A percentile compares a stretch with the other conserved stretches of the same genome.
phyloP scores from a whole-genome alignment of 1,140 invertebrate genomes.

The Sinonovacula constricta region DNA sequence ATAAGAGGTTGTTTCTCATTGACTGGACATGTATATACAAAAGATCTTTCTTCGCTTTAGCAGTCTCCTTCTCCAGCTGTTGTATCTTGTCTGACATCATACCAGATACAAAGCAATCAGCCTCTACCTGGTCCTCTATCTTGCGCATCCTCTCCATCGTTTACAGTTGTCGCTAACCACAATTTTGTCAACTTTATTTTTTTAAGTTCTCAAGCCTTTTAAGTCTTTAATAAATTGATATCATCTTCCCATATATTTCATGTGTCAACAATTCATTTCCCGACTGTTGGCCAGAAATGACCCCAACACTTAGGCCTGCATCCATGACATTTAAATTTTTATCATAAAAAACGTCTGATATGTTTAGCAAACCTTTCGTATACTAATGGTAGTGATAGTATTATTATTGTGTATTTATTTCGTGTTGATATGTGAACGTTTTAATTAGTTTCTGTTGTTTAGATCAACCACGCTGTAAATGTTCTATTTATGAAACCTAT shows the following conservation, averaged over 20 bases:
- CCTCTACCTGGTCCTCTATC: background rate
- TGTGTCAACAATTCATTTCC: background rate
- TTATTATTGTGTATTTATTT: too few relatives aligned
- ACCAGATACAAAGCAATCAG: too few relatives aligned
- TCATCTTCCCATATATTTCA: background rate
- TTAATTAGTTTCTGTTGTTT: too few relatives aligned
- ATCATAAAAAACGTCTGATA: background rate
- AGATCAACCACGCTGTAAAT: too few relatives aligned
- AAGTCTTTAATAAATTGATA: background rate
- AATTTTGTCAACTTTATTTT: background rate
- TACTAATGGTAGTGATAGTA: too few relatives aligned
- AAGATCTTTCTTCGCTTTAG: background rate
- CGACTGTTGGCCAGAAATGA: background rate
- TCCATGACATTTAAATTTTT: background rate
- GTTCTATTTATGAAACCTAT: too few relatives aligned
- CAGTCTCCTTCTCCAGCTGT: background rate
- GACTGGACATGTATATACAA: background rate
- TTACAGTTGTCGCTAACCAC: background rate
- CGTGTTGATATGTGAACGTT: too few relatives aligned
- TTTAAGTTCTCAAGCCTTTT: background rate
- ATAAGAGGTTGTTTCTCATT: background rate
- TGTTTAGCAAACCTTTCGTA: background rate
- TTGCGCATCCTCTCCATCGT: background rate
- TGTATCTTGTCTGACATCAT: background rate
- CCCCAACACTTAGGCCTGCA: background rate